Percentiles rank a stretch among this genome's conserved stretches.
Evolutionary conservation across 92 coral and sea anemone species (phyloP).

Genomic region (Nematostella vectensis): DNA sequence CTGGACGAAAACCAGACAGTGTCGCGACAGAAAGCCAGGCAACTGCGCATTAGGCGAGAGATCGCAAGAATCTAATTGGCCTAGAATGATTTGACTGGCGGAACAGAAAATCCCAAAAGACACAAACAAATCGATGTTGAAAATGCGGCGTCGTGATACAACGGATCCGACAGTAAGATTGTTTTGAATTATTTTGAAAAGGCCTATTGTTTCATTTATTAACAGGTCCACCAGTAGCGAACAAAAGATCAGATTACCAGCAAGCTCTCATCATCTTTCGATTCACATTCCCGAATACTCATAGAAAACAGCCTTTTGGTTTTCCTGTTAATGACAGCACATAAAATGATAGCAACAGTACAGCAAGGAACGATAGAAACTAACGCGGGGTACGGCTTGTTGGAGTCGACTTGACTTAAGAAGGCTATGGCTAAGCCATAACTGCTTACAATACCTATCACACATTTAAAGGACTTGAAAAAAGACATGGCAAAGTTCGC

Average conservation of each 20-base stretch:
- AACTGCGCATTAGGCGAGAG: too few relatives aligned
- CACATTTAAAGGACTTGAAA: slow-evolving; percentile 82
- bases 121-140: too few relatives aligned
- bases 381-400: slow-evolving; percentile 83
- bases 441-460: slow-evolving; percentile 67
- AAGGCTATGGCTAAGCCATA: slow-evolving; percentile 76
- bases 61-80: too few relatives aligned
- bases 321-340: slow-evolving; percentile 74
- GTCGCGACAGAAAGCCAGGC: too few relatives aligned
- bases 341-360: slow-evolving; percentile 58
- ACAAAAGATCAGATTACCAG: slow-evolving; percentile 41
- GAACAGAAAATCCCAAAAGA: too few relatives aligned
- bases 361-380: slow-evolving; percentile 91
- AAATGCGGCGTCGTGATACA: too few relatives aligned
- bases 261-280: slow-evolving; percentile 25
- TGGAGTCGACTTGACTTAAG: slow-evolving; percentile 73
- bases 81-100: too few relatives aligned
- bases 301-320: slow-evolving; percentile 80
- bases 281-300: slow-evolving; percentile 25
- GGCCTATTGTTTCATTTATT: too few relatives aligned
- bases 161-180: too few relatives aligned
- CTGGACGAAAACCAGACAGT: too few relatives aligned
- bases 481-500: slow-evolving; percentile 86
- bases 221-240: not conserved
- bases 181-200: too few relatives aligned